Evolutionary conservation across 2,113 vertebrate genomes (phyloP).

Genomic region (Pleuronectes platessa): DNA sequence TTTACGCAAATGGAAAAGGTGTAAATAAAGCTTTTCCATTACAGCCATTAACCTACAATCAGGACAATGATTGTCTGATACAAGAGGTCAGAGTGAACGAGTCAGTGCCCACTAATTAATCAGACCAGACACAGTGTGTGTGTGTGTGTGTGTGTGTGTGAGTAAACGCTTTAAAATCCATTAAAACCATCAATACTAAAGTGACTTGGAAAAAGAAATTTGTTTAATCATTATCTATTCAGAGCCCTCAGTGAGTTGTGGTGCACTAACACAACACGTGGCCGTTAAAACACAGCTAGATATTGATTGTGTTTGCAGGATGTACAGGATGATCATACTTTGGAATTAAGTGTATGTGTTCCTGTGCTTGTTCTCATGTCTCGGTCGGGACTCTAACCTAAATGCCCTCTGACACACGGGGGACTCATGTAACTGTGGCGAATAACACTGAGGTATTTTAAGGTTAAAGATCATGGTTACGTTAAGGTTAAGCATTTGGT

Average conservation of each 20-base stretch:
- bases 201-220: constrained; percentile 55
- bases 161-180: constrained; percentile 57
- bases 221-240: constrained; percentile 67
- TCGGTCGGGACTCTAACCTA: no score
- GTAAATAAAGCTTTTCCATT: constrained; percentile 50
- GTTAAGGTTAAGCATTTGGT: no score
- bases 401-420: no score
- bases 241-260: constrained; percentile 11
- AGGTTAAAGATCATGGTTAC: no score
- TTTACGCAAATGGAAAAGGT: constrained; percentile 15
- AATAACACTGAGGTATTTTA: no score
- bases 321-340: constrained; percentile 47
- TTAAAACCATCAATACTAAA: constrained; percentile 70
- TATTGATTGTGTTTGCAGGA: constrained; percentile 26
- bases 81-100: constrained; percentile 31
- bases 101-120: constrained; percentile 50
- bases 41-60: constrained; percentile 49
- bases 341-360: constrained; percentile 20
- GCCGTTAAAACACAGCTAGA: neutral
- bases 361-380: no score
- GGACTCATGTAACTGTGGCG: no score
- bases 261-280: neutral
- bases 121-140: neutral
- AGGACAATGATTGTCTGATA: constrained; percentile 22
- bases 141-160: neutral